Evolutionary conservation across 2,797 vertebrate species (phyloP).

Genomic region (Muscicapa striata): DNA sequence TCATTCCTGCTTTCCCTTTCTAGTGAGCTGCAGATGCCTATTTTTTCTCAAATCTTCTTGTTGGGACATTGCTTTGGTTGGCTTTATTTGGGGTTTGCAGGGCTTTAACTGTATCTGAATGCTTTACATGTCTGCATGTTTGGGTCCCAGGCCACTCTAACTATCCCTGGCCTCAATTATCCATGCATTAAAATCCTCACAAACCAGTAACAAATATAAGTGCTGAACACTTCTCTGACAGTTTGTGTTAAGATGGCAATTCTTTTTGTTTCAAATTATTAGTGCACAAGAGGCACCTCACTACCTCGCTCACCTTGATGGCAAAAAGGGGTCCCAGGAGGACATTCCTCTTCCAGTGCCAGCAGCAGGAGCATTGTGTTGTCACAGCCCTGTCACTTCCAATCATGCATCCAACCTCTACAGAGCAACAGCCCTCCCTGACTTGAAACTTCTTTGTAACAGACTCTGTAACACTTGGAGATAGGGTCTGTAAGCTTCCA

Average conservation of each 20-base stretch:
- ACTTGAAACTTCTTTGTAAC: neutral
- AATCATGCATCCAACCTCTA: neutral
- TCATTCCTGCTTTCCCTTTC: neutral
- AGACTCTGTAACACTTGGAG: neutral
- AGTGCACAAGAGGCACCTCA: neutral
- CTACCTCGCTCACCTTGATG: neutral
- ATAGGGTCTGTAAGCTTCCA: neutral
- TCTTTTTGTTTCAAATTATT: neutral
- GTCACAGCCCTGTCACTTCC: neutral
- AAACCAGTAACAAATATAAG: neutral
- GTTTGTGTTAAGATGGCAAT: neutral
- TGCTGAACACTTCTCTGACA: neutral
- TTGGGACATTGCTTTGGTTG: neutral
- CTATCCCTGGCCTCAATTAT: neutral
- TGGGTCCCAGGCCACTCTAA: neutral
- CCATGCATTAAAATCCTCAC: neutral
- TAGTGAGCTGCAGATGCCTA: neutral
- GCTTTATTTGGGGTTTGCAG: neutral
- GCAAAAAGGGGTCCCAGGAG: neutral
- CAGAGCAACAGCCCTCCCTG: neutral
- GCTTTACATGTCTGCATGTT: fast-evolving
- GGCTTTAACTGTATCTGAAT: neutral
- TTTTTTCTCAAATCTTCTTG: neutral
- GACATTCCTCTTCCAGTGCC: neutral
- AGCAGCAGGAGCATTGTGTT: neutral